phyloP scores from a whole-genome alignment of 1,140 invertebrate species.

The Danaus melanippus region DNA sequence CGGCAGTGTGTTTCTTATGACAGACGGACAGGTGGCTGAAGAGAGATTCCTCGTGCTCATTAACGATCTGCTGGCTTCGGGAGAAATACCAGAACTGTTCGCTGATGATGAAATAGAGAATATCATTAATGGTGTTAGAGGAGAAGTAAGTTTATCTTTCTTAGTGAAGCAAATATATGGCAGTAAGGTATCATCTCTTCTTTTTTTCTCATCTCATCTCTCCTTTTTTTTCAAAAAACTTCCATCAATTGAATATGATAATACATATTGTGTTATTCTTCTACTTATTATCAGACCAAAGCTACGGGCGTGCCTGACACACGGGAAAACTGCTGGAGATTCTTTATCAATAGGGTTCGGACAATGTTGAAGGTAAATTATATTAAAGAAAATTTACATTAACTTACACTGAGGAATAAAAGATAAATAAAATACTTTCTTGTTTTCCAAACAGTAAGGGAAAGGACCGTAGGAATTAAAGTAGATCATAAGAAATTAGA shows the following conservation, averaged over 20 bases:
- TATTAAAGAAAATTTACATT: no score
- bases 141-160: conserved; percentile 77
- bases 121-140: conserved; percentile 84
- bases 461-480: no score
- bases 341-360: conserved; percentile 93
- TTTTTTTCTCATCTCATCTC: no score
- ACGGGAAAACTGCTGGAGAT: conserved; percentile 95
- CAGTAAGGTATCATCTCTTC: no score
- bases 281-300: conserved; percentile 67
- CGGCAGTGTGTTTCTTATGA: conserved; percentile 92
- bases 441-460: no score
- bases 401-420: no score
- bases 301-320: conserved; percentile 86
- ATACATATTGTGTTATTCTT: no score
- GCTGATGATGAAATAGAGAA: conserved; percentile 93
- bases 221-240: no score
- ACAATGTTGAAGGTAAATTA: conserved; percentile 74
- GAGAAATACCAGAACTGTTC: conserved; percentile 93
- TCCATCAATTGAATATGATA: no score
- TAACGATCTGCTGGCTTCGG: conserved; percentile 94
- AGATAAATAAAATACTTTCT: no score
- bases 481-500: no score
- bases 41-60: conserved; percentile 94
- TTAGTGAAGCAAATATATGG: no score
- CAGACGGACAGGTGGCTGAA: conserved; percentile 92